Evolutionary conservation across 92 coral and sea anemone species (phyloP).

Genomic region (Nematostella vectensis): DNA sequence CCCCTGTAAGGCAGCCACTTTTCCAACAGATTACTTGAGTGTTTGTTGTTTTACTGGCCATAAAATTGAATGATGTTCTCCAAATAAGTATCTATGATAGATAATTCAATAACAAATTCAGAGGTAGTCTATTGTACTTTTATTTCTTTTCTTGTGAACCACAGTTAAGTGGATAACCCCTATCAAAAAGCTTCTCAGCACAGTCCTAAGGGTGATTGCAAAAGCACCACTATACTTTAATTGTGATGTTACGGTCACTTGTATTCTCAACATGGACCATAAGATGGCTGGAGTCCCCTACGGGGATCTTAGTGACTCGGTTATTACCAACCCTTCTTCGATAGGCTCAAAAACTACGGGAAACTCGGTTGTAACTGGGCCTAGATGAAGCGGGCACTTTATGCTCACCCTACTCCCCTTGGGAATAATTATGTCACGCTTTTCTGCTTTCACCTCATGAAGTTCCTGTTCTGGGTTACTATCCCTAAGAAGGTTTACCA

Average conservation of each 20-base stretch:
- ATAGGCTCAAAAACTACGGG: conserved; percentile 8
- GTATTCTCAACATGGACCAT: conserved; percentile 10
- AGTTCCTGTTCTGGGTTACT: conserved; percentile 5
- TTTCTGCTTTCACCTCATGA: conserved; percentile 3
- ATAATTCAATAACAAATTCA: no score
- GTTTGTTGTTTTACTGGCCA: no score
- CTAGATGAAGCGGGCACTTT: conserved; percentile 1
- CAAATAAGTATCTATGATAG: no score
- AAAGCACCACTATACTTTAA: no score
- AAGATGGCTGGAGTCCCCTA: conserved; percentile 20
- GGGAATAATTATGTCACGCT: conserved; percentile 9
- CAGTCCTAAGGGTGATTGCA: no score
- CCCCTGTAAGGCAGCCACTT: no score
- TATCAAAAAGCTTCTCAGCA: no score
- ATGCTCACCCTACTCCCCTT: conserved; percentile 2
- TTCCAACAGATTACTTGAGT: no score
- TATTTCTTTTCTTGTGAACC: no score
- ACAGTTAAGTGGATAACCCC: no score
- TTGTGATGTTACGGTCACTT: conserved; percentile 15
- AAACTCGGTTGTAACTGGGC: not conserved
- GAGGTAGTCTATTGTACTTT: no score
- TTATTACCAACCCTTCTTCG: conserved; percentile 6
- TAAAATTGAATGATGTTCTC: no score
- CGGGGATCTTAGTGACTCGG: conserved; percentile 4
- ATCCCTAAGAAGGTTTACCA: conserved; percentile 6